These are phyloP conservation scores for Carpatolechia fugitivella DNA, from an alignment of 2,888 invertebrate genomes.

Conservation along the genomic window DNA sequence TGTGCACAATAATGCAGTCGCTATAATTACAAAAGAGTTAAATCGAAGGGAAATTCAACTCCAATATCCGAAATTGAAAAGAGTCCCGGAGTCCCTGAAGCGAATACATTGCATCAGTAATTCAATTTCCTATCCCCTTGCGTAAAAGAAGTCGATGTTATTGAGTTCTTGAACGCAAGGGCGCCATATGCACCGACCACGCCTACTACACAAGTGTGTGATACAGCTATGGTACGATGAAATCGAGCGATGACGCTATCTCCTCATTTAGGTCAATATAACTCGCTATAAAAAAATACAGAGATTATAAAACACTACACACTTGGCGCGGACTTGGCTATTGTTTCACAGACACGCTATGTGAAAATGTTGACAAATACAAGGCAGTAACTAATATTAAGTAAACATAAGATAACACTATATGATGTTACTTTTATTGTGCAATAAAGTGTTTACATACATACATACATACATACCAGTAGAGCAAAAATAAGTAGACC, in stretches of 20 bases:
- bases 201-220: conserved; percentile 44
- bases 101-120: conserved; percentile 15
- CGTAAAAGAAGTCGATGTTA: conserved; percentile 15
- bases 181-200: conserved; percentile 46
- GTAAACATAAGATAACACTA: too few relatives aligned
- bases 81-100: not conserved
- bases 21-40: not conserved
- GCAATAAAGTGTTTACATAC: too few relatives aligned
- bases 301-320: conserved; percentile 33
- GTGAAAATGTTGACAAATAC: conserved; percentile 12
- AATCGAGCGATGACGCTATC: conserved; percentile 61
- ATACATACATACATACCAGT: not conserved
- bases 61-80: conserved; percentile 1
- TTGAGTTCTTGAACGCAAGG: conserved; percentile 21
- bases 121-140: conserved; percentile 16
- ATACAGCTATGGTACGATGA: conserved; percentile 29
- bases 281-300: conserved; percentile 59
- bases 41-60: not conserved
- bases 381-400: not conserved
- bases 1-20: conserved; percentile 9
- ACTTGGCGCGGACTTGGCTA: conserved; percentile 5
- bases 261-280: conserved; percentile 70
- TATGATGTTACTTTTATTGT: too few relatives aligned
- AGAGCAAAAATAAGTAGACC: conserved; percentile 9
- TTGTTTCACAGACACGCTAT: conserved; percentile 10